Conservation (phyloP, 2,113 vertebrate species). For the Climacteris rufus region DNA sequence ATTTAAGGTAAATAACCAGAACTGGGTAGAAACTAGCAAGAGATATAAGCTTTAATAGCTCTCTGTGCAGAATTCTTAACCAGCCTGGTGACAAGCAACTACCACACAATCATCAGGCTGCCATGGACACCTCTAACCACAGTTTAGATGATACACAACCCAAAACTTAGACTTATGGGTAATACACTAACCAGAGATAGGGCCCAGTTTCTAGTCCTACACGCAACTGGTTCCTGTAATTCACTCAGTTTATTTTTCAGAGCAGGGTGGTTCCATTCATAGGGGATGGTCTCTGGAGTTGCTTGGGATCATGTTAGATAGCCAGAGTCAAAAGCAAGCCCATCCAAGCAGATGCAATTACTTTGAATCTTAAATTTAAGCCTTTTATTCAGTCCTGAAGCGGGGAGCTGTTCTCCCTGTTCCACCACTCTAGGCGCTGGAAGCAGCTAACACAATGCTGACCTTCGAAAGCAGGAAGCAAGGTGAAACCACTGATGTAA, state of each 20-base stretch:
- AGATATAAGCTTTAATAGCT: neutral
- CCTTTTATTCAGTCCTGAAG: neutral
- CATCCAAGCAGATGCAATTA: neutral
- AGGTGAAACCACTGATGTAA: neutral
- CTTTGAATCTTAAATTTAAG: neutral
- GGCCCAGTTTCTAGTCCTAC: neutral
- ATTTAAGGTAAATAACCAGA: neutral
- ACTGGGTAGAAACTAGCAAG: neutral
- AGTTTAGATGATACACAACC: neutral
- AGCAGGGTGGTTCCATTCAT: neutral
- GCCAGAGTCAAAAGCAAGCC: neutral
- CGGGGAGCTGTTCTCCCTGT: neutral
- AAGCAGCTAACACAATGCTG: neutral
- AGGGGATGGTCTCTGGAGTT: neutral
- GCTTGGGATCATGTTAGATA: neutral
- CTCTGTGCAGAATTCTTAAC: neutral
- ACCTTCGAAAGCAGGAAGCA: neutral
- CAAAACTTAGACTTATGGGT: neutral
- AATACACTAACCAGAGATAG: neutral
- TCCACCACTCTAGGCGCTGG: neutral
- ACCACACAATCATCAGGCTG: neutral
- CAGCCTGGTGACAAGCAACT: neutral
- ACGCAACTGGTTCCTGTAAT: neutral
- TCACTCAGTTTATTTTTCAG: neutral
- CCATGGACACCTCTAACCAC: fast-evolving